A percentile compares a stretch with the other conserved stretches of the same genome.
phyloP scores from a whole-genome alignment of 2,888 invertebrate genomes.

The Cerastis rubricosa region DNA sequence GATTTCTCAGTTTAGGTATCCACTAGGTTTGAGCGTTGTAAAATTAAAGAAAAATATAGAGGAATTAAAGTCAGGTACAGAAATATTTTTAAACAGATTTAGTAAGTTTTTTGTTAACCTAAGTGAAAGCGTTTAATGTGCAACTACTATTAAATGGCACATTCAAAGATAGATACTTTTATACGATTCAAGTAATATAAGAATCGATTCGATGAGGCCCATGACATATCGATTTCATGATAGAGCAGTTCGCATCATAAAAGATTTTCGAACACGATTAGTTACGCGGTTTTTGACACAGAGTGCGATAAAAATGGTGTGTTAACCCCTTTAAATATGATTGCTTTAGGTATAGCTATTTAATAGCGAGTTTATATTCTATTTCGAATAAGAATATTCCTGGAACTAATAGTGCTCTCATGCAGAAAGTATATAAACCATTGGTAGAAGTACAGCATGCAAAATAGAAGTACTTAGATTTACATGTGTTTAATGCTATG shows the following conservation, averaged over 20 bases:
- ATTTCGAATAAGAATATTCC: slow-evolving; percentile 47
- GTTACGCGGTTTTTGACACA: slow-evolving; percentile 33
- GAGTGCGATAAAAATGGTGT: slow-evolving; percentile 25
- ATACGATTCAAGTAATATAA: slow-evolving; percentile 42
- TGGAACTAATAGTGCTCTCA: slow-evolving; percentile 57
- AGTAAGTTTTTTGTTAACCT: slow-evolving; percentile 62
- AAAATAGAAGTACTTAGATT: slow-evolving; percentile 40
- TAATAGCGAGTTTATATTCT: slow-evolving; percentile 51
- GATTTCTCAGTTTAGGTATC: slow-evolving; percentile 74
- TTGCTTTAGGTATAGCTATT: slow-evolving; percentile 55
- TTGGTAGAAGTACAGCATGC: slow-evolving; percentile 40
- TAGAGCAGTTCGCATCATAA: slow-evolving; percentile 32
- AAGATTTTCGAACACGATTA: slow-evolving; percentile 27
- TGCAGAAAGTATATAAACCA: slow-evolving; percentile 40
- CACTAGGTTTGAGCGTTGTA: slow-evolving; percentile 72
- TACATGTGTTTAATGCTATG: slow-evolving; percentile 55
- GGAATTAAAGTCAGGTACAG: slow-evolving; percentile 78
- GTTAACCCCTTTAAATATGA: slow-evolving; percentile 40
- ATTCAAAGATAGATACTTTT: slow-evolving; percentile 59
- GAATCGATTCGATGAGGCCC: slow-evolving; percentile 38
- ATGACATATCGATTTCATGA: slow-evolving; percentile 56
- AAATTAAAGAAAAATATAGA: slow-evolving; percentile 56
- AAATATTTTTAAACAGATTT: slow-evolving; percentile 60
- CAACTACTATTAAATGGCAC: slow-evolving; percentile 70
- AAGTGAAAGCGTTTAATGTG: slow-evolving; percentile 69